Base-by-base conservation (phyloP, 1,140 invertebrate species). In the Bicyclus anynana region DNA sequence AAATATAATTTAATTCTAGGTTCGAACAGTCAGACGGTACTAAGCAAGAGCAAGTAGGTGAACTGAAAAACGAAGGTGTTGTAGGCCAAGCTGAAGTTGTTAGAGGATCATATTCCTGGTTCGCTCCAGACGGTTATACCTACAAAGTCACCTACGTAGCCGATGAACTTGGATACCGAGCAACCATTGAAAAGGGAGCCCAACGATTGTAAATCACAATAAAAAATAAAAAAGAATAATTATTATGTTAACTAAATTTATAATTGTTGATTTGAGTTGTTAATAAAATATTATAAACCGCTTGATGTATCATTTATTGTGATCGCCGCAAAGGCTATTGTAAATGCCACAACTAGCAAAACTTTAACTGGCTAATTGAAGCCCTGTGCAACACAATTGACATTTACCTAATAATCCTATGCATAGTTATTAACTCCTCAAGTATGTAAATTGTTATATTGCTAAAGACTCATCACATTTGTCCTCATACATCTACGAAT, bases 401-500 rank as follows among this genome's bases (percentile, higher is more conserved):
- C 40, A 44, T 44, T 44, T 44, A 44, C 7, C 40, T 44, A 20
- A 44, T 44, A 44, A 20, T 20, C 40, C 16, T 20, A 56, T 46
- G 53, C 12, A 53, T 48, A 53, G 37, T 60, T 23, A 55, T 54
- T 21, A 49, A 54, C 57, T 33, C 35, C 48, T 51, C 47, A 59
- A 50, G 54, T 44, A 62, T 64, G 53, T 48, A 64, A 59, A 63
- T 63, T 61, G 38, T 62, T 47, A 46, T 55, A 60, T 69, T 69
- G 62, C 67, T 53, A 65, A 60, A 67, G 26, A 48, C 40, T 63
- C 59, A 62, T 70, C 40, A 21, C 65, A 50, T 53, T 38, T 66
- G 66, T 76, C 68, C 69, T 74, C 72, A 67, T 69, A 72, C 53
- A 64, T 69, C 54, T 62, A 53, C 65, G 56, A 38, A 21, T 69